Evolutionary conservation across 2,113 vertebrate genomes (phyloP), one percentile per base, ranked within the genome.

Genomic region (Myotis brandtii): DNA sequence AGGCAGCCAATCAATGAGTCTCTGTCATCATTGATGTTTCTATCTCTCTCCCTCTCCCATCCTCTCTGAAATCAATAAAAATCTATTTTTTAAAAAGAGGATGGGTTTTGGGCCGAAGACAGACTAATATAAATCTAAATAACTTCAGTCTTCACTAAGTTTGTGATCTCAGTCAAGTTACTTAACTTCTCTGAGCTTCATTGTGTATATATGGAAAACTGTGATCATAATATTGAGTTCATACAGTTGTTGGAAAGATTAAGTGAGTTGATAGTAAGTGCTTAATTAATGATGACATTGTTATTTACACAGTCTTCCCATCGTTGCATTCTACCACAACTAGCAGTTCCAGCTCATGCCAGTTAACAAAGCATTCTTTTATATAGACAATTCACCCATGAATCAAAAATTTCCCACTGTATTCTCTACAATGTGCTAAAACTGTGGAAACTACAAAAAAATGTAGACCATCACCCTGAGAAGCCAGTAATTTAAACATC

Each of bases 281-380:
- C 73, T 73, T 85, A 56, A 52, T 82, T 72, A 84, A 72, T 59
- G 56, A 62, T 86, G 30, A 87, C 43, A 76, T 30, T 76, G 7
- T 59, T 82, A 72, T 48, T 86, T 94, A 70, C 73, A 25, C 50
- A 87, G 40, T 94, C 92, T 89, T 67, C 32, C 46, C 32, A 80
- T 32, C 40, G 7, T 25, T 85, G 73, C 34, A 23, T 72, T 83
- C 30, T 50, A 86, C 56, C 67, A 70, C n/a, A 81, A 89, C 70
- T 37, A 83, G 20, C 52, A 34, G 52, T 40, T 73, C 17, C 43
- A 66, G 76, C 48, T 62, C 34, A 69, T 37, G 17, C 43, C 25
- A 6, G 43, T 48, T 87, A 92, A 34, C 48, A 90, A 89, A 87
- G 43, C 64, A 62, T 84, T 37, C 92, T 70, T 89, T 62, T 59